These are phyloP conservation scores for Carollia perspicillata DNA, from an alignment of 2,113 vertebrate genomes.

Conservation along the genomic window DNA sequence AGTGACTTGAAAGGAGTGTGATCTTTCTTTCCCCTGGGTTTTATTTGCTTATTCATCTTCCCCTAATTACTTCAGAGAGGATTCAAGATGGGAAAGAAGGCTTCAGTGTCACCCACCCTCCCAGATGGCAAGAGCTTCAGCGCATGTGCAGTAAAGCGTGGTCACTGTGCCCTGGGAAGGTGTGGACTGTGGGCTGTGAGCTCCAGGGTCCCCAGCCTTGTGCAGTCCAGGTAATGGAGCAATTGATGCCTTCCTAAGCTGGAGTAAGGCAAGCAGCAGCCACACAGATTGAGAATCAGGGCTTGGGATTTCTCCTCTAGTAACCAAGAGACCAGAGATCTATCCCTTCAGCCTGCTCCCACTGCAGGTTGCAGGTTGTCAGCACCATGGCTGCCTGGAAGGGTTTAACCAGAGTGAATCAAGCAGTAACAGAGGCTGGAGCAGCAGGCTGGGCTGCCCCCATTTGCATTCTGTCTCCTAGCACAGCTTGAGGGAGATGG, in stretches of 20 bases:
- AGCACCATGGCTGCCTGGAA: constrained; percentile 81
- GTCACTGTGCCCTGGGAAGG: background rate
- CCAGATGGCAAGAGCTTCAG: background rate
- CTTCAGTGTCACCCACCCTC: background rate
- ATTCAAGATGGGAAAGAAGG: background rate
- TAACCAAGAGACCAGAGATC: background rate
- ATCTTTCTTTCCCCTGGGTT: no score
- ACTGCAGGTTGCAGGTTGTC: constrained; percentile 82
- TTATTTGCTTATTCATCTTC: constrained; percentile 23
- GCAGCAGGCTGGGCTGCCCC: constrained; percentile 32
- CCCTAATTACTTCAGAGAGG: background rate
- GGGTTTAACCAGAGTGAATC: constrained; percentile 87
- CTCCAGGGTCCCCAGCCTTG: background rate
- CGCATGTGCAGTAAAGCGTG: background rate
- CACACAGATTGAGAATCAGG: accelerated
- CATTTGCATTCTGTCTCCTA: background rate
- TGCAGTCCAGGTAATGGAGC: accelerated
- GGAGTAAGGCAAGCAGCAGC: background rate
- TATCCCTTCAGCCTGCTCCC: background rate
- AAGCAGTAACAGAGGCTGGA: constrained; percentile 80
- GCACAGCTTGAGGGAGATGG: background rate
- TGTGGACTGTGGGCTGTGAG: background rate
- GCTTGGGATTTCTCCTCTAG: accelerated
- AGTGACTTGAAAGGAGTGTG: background rate
- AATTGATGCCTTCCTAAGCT: background rate